Base-by-base conservation (phyloP, 2,888 invertebrate genomes). In the Automeris io region DNA sequence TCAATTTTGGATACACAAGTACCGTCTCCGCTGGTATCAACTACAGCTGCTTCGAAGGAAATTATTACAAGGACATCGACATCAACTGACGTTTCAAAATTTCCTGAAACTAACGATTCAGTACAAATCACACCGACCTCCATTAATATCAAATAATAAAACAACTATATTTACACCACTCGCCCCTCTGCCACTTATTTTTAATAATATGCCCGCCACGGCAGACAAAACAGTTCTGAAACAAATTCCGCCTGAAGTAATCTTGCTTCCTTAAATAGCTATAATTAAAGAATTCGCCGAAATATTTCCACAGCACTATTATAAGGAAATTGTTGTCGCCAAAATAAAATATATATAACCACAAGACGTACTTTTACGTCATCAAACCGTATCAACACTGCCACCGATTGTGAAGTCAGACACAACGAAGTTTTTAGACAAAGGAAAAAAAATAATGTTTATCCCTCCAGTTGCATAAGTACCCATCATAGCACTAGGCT, bases 401-500 rank as follows among this genome's bases (percentile, higher is more conserved):
- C 29, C 26, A 2, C 8, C 6, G 13, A n/a, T n/a, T 16, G n/a
- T n/a, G 16, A 16, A 5, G 5, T 16, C 29, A 16, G 29, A 29
- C 8, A 7, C n/a, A 16, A 2, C 29, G 16, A 16, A 16, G 29
- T 16, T 29, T 8, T 16, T 29, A 16, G 8, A 29, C 42, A 35
- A 50, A 39, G 40, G 42, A 2, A 45, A 46, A 23, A 40, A 33
- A 1, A 29, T 51, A 5, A 35, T 55, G 12, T 34, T 52, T 3
- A 36, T 57, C 4, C 51, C 55, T 6, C 39, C 51, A 7, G 43
- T 47, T 35, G 59, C 56, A 24, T 48, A 49, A 39, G 33, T 61
- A 18, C 43, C 57, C 40, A 42, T 46, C 13, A 23, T 51, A 26
- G 7, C 13, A 26, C 26, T 16, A 16, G 8, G 12, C 6, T 26